Evolutionary conservation across 2,888 invertebrate species (phyloP).

Genomic region (Dolichomitus sp.): DNA sequence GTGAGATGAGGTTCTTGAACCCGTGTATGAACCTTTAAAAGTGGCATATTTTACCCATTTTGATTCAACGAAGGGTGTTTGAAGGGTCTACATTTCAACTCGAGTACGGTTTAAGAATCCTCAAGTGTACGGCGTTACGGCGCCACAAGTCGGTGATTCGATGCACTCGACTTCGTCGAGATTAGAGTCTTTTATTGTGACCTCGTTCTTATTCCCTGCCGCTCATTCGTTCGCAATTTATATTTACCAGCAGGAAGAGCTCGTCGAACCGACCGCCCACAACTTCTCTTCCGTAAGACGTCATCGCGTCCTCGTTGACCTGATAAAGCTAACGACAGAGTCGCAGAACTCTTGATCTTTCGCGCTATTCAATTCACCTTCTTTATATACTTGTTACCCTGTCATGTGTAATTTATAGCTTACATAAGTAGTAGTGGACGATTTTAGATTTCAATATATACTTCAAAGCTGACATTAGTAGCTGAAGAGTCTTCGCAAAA

Average conservation of each 20-base stretch:
- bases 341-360: constrained; percentile 14
- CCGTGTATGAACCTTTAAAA: too few relatives aligned
- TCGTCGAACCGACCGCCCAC: constrained; percentile 29
- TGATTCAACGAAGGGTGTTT: too few relatives aligned
- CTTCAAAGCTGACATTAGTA: too few relatives aligned
- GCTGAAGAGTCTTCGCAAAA: too few relatives aligned
- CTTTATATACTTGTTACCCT: neutral
- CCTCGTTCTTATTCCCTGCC: constrained; percentile 9
- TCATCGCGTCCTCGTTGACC: constrained; percentile 14
- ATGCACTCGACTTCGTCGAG: constrained; percentile 9
- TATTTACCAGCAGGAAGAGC: constrained; percentile 3
- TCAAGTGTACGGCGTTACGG: constrained; percentile 15
- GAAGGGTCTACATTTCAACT: too few relatives aligned
- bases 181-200: constrained; percentile 21
- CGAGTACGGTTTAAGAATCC: neutral
- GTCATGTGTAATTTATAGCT: neutral
- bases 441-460: too few relatives aligned
- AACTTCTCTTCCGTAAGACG: constrained; percentile 23
- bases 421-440: too few relatives aligned
- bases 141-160: constrained; percentile 12
- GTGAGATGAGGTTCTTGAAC: too few relatives aligned
- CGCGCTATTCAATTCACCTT: constrained; percentile 6
- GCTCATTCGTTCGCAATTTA: neutral
- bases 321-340: constrained; percentile 2
- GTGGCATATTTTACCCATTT: too few relatives aligned